phyloP scores from a whole-genome alignment of 2,113 vertebrate species.

The Anarhynchus alexandrinus region DNA sequence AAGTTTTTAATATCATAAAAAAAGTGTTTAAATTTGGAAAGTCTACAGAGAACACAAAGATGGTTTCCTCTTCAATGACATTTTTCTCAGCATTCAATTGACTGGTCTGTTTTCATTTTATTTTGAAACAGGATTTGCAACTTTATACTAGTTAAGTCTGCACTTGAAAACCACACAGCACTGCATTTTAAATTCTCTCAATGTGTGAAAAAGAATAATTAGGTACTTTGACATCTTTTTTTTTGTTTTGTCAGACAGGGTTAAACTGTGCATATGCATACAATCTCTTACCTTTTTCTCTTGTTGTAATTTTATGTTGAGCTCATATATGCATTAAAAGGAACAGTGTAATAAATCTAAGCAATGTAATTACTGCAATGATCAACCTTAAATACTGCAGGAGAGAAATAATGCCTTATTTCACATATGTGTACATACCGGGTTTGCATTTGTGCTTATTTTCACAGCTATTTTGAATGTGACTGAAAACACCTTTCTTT shows the following conservation, averaged over 20 bases:
- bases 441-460: not conserved
- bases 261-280: not conserved
- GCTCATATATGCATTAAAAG: not conserved
- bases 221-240: not conserved
- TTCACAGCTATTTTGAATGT: not conserved
- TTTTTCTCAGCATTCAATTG: not conserved
- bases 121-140: not conserved
- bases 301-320: constrained; percentile 44
- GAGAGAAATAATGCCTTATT: not conserved
- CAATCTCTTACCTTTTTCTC: not conserved
- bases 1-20: not conserved
- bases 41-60: not conserved
- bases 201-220: not conserved
- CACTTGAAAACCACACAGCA: not conserved
- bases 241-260: not conserved
- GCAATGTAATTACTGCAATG: not conserved
- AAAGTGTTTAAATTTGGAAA: not conserved
- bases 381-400: not conserved
- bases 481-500: not conserved
- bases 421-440: not conserved
- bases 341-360: not conserved
- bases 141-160: not conserved
- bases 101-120: not conserved
- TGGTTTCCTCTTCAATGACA: not conserved
- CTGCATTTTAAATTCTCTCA: not conserved